Base-by-base conservation (phyloP, 2,888 invertebrate species). In the Argyra leucocephala region DNA sequence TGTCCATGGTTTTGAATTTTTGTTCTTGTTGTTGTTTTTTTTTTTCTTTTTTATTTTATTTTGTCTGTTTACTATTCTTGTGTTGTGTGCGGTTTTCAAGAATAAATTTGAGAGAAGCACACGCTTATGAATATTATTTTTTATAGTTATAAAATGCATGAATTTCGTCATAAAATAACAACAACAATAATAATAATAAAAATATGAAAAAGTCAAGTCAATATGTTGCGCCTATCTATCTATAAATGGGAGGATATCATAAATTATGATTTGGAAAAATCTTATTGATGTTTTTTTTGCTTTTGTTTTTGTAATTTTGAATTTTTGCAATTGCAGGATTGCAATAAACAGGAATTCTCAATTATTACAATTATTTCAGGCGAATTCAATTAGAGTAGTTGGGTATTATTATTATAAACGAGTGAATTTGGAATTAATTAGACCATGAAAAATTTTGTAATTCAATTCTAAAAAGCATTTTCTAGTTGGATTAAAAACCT, bases 171-270 rank as follows among this genome's bases (percentile, higher is more conserved):
- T 48, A 48, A 48, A 48, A 48, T 48, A 48, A 12, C 5, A 48
- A 48, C 9, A 48, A 48, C n/a, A n/a, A n/a, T n/a, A n/a, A n/a
- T n/a, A n/a, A n/a, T n/a, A n/a, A n/a, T n/a, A 37, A 37, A 37
- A 37, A 37, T 3, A 37, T 3, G 12, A 37, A 15, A 37, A 48
- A 48, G 48, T 48, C 48, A 48, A 48, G 48, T 48, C 48, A 48
- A 48, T 48, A 48, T 48, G 48, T 48, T 48, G 48, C 48, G 48
- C 48, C 48, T 48, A 48, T 48, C 48, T 48, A 48, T 48, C 48
- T 48, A 48, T 48, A 48, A 48, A 48, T 48, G 48, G 48, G 48
- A 48, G 48, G 48, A 48, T 48, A 48, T 48, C 48, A 48, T 48
- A 48, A 48, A 48, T 48, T 48, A 48, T 48, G 48, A 48, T 48